phyloP scores from a whole-genome alignment of 92 coral and sea anemone genomes.

The Palythoa caribaeorum region DNA sequence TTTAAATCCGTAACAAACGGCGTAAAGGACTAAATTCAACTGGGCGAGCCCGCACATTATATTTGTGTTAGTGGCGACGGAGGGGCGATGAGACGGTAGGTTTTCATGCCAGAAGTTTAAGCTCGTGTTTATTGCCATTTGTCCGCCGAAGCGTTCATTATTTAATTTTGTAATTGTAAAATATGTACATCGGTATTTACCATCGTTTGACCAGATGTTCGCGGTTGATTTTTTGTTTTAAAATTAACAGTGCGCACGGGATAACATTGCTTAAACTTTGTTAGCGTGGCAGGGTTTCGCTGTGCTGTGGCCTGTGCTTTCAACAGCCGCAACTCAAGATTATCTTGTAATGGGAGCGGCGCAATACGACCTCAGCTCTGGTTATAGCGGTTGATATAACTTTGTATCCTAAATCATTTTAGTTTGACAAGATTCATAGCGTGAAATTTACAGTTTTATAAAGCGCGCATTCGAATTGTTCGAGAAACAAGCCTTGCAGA shows the following conservation, averaged over 20 bases:
- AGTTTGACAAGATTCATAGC: not conserved
- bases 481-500: conserved; percentile 32
- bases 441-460: not conserved
- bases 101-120: conserved; percentile 16
- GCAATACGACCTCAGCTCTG: not conserved
- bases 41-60: conserved; percentile 47
- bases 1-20: not conserved
- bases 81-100: conserved; percentile 12
- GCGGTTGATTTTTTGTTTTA: not conserved
- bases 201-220: not conserved
- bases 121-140: not conserved
- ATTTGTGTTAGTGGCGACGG: conserved; percentile 23
- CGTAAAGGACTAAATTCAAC: not conserved
- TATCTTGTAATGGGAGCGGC: conserved; percentile 18
- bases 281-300: conserved; percentile 33
- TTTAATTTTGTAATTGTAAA: conserved; percentile 1
- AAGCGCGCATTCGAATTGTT: conserved; percentile 45
- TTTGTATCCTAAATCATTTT: not conserved
- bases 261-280: conserved; percentile 1
- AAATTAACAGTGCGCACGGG: conserved; percentile 38
- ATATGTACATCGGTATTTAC: not conserved
- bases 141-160: not conserved
- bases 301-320: not conserved
- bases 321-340: conserved; percentile 6
- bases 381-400: not conserved